Percentiles rank a stretch among this genome's conserved stretches.
Evolutionary conservation across 2,888 invertebrate genomes (phyloP).

Genomic region (Stenchaetothrips biformis): DNA sequence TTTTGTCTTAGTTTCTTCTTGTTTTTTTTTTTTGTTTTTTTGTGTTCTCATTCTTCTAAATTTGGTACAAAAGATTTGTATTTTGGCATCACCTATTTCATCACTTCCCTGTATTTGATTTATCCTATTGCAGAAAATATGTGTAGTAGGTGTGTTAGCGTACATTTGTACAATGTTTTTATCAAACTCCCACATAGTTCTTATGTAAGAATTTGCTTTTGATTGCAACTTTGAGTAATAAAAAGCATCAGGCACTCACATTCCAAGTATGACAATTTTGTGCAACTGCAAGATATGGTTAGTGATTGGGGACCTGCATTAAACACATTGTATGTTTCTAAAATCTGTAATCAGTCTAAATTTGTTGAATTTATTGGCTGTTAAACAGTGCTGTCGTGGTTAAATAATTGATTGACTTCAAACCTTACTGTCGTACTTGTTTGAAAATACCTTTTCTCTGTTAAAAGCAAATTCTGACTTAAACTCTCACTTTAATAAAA

Average conservation of each 20-base stretch:
- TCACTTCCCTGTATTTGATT: not conserved
- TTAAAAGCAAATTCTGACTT: too few species aligned
- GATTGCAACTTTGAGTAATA: not conserved
- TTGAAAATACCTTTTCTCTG: too few species aligned
- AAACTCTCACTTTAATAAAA: too few species aligned
- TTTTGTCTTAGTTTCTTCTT: not conserved
- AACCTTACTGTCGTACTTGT: too few species aligned
- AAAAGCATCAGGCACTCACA: not conserved
- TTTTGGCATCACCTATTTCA: conserved; percentile 1
- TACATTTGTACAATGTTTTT: not conserved
- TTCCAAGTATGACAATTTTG: not conserved
- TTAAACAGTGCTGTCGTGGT: too few species aligned
- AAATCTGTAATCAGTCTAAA: too few species aligned
- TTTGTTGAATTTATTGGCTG: too few species aligned
- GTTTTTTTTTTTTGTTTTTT: not conserved
- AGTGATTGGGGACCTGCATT: too few species aligned
- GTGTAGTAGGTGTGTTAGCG: not conserved
- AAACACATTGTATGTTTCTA: too few species aligned
- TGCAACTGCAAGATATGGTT: too few species aligned
- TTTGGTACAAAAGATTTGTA: not conserved
- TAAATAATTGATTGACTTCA: too few species aligned
- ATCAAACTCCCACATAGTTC: not conserved
- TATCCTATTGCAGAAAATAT: not conserved
- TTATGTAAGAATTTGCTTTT: not conserved
- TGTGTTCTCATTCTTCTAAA: not conserved